A percentile compares a stretch with the other conserved stretches of the same genome.
These are phyloP conservation scores for Vespertilio murinus DNA, from an alignment of 2,797 vertebrate species.

Conservation along the genomic window DNA sequence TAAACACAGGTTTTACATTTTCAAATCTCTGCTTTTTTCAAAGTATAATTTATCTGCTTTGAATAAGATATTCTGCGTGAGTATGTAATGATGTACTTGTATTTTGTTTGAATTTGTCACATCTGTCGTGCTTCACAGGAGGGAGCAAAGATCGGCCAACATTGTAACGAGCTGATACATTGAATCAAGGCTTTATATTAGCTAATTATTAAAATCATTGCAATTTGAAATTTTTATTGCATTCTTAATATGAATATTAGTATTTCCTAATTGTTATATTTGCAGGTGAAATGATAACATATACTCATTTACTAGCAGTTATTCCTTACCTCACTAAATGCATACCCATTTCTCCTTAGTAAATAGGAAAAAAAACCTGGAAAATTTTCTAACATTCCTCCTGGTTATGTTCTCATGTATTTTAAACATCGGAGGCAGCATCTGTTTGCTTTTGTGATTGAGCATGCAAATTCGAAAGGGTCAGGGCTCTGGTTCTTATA, in stretches of 20 bases:
- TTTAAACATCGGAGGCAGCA: slow-evolving; percentile 36
- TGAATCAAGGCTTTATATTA: slow-evolving; percentile 32
- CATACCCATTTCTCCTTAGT: background rate
- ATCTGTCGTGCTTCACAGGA: background rate
- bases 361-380: slow-evolving; percentile 3
- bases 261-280: slow-evolving; percentile 15
- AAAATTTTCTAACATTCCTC: slow-evolving; percentile 37
- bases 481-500: slow-evolving; percentile 5
- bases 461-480: slow-evolving; percentile 69
- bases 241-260: background rate
- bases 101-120: slow-evolving; percentile 28
- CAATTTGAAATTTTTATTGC: slow-evolving; percentile 23
- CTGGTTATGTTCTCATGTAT: slow-evolving; percentile 38
- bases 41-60: background rate
- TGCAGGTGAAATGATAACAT: background rate
- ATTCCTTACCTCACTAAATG: background rate
- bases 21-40: background rate
- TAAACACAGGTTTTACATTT: slow-evolving; percentile 36
- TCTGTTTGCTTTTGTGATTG: slow-evolving; percentile 72
- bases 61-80: background rate
- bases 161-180: slow-evolving; percentile 25
- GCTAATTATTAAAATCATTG: slow-evolving; percentile 21
- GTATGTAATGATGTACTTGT: background rate
- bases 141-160: background rate
- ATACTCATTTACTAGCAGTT: background rate